Conservation (phyloP, 1,140 invertebrate species). For the Babylonia areolata region DNA sequence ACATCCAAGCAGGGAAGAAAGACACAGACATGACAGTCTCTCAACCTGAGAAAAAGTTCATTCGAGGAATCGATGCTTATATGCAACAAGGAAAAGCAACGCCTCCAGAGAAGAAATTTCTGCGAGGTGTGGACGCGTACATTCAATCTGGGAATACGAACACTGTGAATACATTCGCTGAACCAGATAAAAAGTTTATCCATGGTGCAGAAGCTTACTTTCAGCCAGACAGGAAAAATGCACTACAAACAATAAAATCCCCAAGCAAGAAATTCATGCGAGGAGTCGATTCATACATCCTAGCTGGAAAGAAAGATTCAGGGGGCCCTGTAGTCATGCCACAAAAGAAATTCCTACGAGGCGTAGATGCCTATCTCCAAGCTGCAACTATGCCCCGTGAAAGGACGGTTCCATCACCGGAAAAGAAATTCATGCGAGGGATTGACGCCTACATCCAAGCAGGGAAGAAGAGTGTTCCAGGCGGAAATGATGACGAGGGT, state of each 20-base stretch:
- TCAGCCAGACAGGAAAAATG: neutral
- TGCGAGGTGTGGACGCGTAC: neutral
- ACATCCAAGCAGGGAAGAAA: neutral
- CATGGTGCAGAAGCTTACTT: neutral
- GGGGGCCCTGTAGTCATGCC: neutral
- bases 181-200: neutral
- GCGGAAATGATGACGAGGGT: no score
- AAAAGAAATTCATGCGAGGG: slow-evolving; percentile 9
- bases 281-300: neutral
- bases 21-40: neutral
- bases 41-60: neutral
- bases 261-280: neutral
- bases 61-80: neutral
- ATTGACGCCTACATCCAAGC: neutral
- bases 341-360: neutral
- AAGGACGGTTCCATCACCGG: no score
- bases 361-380: neutral
- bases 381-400: neutral
- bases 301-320: neutral
- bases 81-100: neutral
- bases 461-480: no score
- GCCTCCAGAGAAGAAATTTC: neutral
- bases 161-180: neutral
- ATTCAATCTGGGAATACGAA: neutral
- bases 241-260: neutral